Conservation (phyloP, 1,140 invertebrate species). For the Ericerus pela region DNA sequence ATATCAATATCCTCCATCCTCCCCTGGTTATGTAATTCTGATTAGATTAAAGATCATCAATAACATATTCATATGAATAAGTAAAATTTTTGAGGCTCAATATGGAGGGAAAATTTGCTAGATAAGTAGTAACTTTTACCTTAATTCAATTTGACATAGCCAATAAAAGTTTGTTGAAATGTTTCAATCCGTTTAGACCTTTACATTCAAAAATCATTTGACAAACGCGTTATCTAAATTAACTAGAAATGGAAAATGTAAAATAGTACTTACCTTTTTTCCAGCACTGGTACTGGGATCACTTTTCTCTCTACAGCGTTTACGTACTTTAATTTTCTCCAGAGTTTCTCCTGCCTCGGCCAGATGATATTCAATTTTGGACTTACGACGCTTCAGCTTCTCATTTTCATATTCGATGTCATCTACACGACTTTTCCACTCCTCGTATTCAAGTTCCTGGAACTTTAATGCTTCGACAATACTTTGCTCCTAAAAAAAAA, state of each 20-base stretch:
- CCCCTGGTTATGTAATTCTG: too few species aligned
- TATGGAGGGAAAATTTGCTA: too few species aligned
- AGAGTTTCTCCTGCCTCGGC: constrained; percentile 52
- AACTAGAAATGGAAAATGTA: neutral
- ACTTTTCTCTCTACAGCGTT: constrained; percentile 45
- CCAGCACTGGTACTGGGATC: neutral
- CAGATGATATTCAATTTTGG: constrained; percentile 78
- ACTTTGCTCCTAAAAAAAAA: constrained; percentile 55
- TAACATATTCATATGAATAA: too few species aligned
- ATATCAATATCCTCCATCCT: too few species aligned
- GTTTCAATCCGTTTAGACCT: too few species aligned
- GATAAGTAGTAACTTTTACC: too few species aligned
- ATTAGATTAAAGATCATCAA: too few species aligned
- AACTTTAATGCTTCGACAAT: constrained; percentile 78
- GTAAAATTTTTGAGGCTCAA: too few species aligned
- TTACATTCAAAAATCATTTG: neutral
- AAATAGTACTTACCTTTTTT: neutral
- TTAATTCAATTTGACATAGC: too few species aligned
- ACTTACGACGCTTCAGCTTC: constrained; percentile 71
- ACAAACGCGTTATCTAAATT: neutral
- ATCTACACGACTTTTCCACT: constrained; percentile 87
- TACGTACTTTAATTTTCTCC: constrained; percentile 72
- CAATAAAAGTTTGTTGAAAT: too few species aligned
- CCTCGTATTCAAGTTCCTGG: constrained; percentile 83
- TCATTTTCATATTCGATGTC: constrained; percentile 87